phyloP scores from a whole-genome alignment of 2,888 invertebrate species.

The Clepsis dumicolana region DNA sequence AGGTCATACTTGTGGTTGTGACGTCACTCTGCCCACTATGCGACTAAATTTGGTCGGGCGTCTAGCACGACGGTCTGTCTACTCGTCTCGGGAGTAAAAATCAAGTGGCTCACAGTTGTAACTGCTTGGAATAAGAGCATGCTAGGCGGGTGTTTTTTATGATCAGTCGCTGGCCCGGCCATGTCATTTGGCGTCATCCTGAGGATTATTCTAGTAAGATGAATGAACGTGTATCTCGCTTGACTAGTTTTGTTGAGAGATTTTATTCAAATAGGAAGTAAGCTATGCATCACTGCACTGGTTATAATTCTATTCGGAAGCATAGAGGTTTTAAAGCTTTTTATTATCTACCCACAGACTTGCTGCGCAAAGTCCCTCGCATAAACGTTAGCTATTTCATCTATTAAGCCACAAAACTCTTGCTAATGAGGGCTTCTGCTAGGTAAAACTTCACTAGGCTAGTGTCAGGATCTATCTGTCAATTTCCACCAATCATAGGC shows the following conservation, averaged over 20 bases:
- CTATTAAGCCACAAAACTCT: too few relatives aligned
- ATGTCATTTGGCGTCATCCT: slow-evolving; percentile 7
- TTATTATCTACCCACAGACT: not conserved
- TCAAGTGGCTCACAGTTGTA: not conserved
- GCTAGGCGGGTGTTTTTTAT: slow-evolving; percentile 15
- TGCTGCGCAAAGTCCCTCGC: not conserved
- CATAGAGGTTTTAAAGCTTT: not conserved
- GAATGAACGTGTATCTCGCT: not conserved
- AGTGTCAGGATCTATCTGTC: too few relatives aligned
- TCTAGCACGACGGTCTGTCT: slow-evolving; percentile 5
- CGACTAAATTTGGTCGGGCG: slow-evolving; percentile 21
- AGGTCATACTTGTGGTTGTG: slow-evolving; percentile 18
- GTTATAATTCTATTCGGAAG: not conserved
- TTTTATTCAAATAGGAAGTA: not conserved
- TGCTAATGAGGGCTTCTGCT: too few relatives aligned
- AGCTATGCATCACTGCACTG: not conserved
- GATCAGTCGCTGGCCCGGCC: not conserved
- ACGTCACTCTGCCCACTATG: slow-evolving; percentile 26
- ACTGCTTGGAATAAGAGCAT: not conserved
- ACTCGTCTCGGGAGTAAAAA: not conserved
- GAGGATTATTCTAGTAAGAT: slow-evolving; percentile 4
- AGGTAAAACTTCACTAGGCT: too few relatives aligned
- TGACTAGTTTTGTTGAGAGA: not conserved
- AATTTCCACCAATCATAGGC: too few relatives aligned
- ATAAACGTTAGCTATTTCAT: not conserved